Evolutionary conservation across 92 coral and sea anemone genomes (phyloP).

Genomic region (Epizoanthus ramosus): DNA sequence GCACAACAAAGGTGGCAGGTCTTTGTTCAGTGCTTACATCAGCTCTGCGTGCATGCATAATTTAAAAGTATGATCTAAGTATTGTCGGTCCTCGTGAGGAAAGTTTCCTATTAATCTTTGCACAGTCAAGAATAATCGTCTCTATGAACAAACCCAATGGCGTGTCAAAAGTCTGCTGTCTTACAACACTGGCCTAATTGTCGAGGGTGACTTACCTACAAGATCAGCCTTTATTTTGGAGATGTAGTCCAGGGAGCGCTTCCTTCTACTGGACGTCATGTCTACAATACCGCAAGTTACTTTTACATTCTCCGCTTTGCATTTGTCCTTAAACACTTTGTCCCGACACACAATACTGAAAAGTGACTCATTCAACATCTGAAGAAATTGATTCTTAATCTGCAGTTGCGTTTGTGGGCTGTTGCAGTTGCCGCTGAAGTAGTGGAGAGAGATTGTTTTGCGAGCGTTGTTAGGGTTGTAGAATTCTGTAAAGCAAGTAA

Average conservation of each 20-base stretch:
- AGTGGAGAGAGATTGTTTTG: slow-evolving; percentile 50
- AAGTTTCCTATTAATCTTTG: too few species aligned
- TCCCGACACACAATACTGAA: slow-evolving; percentile 40
- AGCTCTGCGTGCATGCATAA: too few species aligned
- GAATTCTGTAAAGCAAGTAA: slow-evolving; percentile 14
- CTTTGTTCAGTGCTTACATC: too few species aligned
- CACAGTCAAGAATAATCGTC: too few species aligned
- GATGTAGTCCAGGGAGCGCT: background rate
- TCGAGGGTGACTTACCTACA: background rate
- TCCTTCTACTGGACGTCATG: slow-evolving; percentile 1
- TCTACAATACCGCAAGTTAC: slow-evolving; percentile 53
- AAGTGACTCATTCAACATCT: slow-evolving; percentile 42
- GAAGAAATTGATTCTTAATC: slow-evolving; percentile 55
- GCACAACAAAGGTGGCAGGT: too few species aligned
- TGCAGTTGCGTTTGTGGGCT: slow-evolving; percentile 53
- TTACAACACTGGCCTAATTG: too few species aligned
- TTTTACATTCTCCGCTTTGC: slow-evolving; percentile 56
- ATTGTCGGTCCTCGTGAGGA: too few species aligned
- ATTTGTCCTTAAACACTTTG: slow-evolving; percentile 38
- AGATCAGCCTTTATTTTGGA: background rate
- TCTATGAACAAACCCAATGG: background rate
- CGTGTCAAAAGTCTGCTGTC: too few species aligned
- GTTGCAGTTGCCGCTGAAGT: slow-evolving; percentile 59
- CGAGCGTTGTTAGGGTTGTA: slow-evolving; percentile 31
- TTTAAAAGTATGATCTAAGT: too few species aligned